A percentile compares a stretch with the other conserved stretches of the same genome.
phyloP scores from a whole-genome alignment of 2,888 invertebrate species.

The Punctoribates punctum region DNA sequence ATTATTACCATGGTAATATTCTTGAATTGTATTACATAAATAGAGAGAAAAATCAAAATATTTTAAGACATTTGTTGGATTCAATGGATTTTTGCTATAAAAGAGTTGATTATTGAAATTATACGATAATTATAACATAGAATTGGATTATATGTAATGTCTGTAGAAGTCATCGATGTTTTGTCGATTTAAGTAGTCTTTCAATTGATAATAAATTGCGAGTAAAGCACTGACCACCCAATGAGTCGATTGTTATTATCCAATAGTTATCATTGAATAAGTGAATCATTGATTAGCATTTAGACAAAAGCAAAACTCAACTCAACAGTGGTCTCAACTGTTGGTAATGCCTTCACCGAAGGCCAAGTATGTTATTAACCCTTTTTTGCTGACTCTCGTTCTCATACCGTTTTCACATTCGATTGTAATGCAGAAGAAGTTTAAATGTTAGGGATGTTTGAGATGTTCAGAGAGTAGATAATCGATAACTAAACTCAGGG shows the following conservation, averaged over 20 bases:
- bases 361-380: neutral
- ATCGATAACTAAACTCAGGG: slow-evolving; percentile 13
- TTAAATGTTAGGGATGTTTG: neutral
- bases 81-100: no score
- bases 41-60: no score
- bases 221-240: slow-evolving; percentile 10
- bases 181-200: slow-evolving; percentile 14
- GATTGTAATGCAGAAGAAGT: neutral
- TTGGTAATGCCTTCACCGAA: neutral
- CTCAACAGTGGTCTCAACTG: neutral
- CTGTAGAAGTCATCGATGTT: neutral
- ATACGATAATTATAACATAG: no score
- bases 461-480: neutral
- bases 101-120: no score
- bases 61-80: no score
- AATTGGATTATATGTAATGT: neutral
- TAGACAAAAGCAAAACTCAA: neutral
- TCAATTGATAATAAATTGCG: slow-evolving; percentile 7
- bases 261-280: slow-evolving; percentile 12
- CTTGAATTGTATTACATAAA: no score
- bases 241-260: slow-evolving; percentile 3
- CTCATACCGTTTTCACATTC: neutral
- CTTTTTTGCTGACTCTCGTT: neutral
- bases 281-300: slow-evolving; percentile 25
- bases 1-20: no score